Conservation (phyloP, 2,797 vertebrate genomes). For the Phrynocephalus forsythii region DNA sequence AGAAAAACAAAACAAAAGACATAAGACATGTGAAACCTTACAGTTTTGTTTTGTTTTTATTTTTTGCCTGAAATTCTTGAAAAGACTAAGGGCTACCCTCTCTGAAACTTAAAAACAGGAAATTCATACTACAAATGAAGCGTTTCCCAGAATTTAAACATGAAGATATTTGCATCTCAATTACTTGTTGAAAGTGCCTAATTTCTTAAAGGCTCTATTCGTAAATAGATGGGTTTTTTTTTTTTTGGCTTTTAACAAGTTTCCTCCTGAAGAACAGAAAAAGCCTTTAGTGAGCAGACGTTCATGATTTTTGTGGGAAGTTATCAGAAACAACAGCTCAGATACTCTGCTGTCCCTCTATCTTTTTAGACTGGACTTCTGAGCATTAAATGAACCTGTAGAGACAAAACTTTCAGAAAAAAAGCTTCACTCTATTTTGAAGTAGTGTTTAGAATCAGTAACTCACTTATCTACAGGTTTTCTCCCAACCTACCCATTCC, state of each 20-base stretch:
- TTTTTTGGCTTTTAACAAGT: neutral
- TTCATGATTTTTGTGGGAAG: neutral
- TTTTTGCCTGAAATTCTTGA: no score
- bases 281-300: neutral
- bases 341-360: neutral
- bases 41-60: no score
- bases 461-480: constrained; percentile 1
- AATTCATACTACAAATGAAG: neutral
- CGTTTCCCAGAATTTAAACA: neutral
- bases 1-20: no score
- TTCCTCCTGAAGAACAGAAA: neutral
- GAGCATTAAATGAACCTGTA: neutral
- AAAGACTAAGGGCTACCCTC: neutral
- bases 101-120: neutral
- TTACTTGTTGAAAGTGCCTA: neutral
- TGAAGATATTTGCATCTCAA: neutral
- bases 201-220: neutral
- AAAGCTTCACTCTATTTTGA: neutral
- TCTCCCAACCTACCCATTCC: neutral
- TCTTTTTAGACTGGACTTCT: neutral
- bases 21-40: no score
- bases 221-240: no score
- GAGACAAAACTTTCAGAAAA: neutral
- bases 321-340: neutral
- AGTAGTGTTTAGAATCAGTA: neutral